Conservation (phyloP, 1,140 invertebrate genomes). For the Drosophila oshimai region DNA sequence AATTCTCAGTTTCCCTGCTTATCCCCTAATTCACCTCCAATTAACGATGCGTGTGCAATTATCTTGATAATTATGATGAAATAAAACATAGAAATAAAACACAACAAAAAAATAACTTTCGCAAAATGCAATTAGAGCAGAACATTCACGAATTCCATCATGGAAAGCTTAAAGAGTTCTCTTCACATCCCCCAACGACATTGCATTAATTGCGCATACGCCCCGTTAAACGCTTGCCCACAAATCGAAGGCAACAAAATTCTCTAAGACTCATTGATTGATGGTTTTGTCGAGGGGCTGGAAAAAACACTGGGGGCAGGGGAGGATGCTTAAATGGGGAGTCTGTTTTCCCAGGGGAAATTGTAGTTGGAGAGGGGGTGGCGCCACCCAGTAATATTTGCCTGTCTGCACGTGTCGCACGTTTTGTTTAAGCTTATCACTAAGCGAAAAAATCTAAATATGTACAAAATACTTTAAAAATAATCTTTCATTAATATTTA, state of each 20-base stretch:
- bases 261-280: slow-evolving; percentile 52
- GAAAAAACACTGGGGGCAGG: background rate
- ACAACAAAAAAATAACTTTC: slow-evolving; percentile 22
- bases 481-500: too few species aligned
- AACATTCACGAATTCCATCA: slow-evolving; percentile 33
- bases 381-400: slow-evolving; percentile 36
- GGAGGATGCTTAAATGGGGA: background rate
- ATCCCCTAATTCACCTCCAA: slow-evolving; percentile 17
- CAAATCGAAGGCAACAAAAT: slow-evolving; percentile 33
- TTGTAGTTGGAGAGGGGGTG: background rate
- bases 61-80: slow-evolving; percentile 52
- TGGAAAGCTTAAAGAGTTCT: slow-evolving; percentile 37
- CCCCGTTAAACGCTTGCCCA: slow-evolving; percentile 45
- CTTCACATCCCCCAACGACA: slow-evolving; percentile 11
- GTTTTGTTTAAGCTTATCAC: slow-evolving; percentile 1
- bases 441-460: background rate
- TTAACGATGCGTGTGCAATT: slow-evolving; percentile 58
- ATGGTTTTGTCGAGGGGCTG: slow-evolving; percentile 14
- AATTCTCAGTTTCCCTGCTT: background rate
- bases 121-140: slow-evolving; percentile 55
- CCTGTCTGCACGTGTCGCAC: slow-evolving; percentile 48
- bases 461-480: background rate
- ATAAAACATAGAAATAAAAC: slow-evolving; percentile 1
- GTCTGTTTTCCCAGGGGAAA: background rate
- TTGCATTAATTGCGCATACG: slow-evolving; percentile 60